Evolutionary conservation across 1,140 invertebrate genomes (phyloP), one percentile per base, ranked within the genome.

Genomic region (Brachionus paranguensis): DNA sequence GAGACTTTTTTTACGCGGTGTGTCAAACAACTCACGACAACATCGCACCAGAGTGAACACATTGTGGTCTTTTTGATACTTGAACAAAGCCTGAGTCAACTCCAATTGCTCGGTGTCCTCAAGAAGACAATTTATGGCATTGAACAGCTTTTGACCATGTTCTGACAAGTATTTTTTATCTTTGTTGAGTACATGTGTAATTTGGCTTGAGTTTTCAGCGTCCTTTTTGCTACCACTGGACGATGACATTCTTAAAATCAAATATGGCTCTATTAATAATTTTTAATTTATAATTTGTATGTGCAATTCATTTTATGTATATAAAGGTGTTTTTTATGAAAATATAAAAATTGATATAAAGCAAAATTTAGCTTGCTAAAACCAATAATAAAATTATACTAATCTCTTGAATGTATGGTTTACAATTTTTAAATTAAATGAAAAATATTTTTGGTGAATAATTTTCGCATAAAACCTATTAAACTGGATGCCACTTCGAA

Each of bases 1-100:
- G 8, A 81, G 29, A 64, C 78, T 81, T 27, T 81, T 81, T 68
- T 81, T 81, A 1, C 53, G 12, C 6, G 78, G 20, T 14, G 78
- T 64, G 43, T 81, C 78, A 45, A 81, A 81, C 8, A 81, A 24
- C n/a, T 81, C 78, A 12, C 78, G 78, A 64, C 78, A 81, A 14
- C 27, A 81, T 41, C 78, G 2, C 7, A 81, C 78, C 27, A 81
- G 17, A 64, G 78, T 81, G 41, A 81, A 81, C 20, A 81, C 78
- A 37, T 81, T 81, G 41, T 81, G 78, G 8, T 81, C 78, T 68
- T 81, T 81, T 68, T 81, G 78, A 17, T 81, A 81, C 27, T 81
- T 81, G 53, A 81, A 81, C 43, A 81, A 47, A 2, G 78, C 29
- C 12, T 68, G 53, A n/a, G 78, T 81, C 1, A 81, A 24, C 20